These are phyloP conservation scores for Hyposmocoma kahamanoa DNA, from an alignment of 1,140 invertebrate species.

Conservation along the genomic window DNA sequence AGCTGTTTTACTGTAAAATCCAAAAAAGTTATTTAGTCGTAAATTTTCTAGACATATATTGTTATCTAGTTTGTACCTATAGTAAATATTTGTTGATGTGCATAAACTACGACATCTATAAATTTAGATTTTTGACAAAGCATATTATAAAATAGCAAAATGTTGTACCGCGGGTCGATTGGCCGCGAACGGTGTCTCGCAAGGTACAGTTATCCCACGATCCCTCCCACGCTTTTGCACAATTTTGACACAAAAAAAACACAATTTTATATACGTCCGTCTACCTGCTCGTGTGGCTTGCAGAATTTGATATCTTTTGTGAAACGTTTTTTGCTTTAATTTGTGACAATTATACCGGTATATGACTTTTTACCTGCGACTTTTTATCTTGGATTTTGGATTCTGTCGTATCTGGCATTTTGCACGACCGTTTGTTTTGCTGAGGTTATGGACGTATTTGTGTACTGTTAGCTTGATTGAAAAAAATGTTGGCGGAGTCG, in stretches of 20 bases:
- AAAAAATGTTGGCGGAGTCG: conserved; percentile 21
- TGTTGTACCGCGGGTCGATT: conserved; percentile 27
- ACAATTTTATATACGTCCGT: conserved; percentile 47
- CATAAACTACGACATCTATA: too few species aligned
- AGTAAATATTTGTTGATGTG: too few species aligned
- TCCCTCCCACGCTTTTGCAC: conserved; percentile 68
- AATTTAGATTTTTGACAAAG: conserved; percentile 8
- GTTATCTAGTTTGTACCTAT: too few species aligned
- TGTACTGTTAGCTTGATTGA: conserved; percentile 36
- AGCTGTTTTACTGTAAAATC: too few species aligned
- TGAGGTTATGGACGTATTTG: conserved; percentile 30
- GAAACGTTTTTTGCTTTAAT: conserved; percentile 68
- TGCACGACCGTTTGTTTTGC: conserved; percentile 60
- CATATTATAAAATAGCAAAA: not conserved
- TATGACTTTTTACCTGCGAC: conserved; percentile 70
- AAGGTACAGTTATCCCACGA: conserved; percentile 58
- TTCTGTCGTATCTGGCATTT: conserved; percentile 44
- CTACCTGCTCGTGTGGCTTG: conserved; percentile 73
- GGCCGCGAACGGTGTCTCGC: conserved; percentile 24
- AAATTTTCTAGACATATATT: too few species aligned
- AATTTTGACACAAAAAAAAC: conserved; percentile 50
- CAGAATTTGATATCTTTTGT: conserved; percentile 72
- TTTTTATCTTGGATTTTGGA: conserved; percentile 42
- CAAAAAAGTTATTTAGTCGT: too few species aligned
- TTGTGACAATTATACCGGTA: conserved; percentile 74